Percentiles rank a stretch among this genome's conserved stretches.
Conservation (phyloP, 2,888 invertebrate species). For the Prosapia bicincta region DNA sequence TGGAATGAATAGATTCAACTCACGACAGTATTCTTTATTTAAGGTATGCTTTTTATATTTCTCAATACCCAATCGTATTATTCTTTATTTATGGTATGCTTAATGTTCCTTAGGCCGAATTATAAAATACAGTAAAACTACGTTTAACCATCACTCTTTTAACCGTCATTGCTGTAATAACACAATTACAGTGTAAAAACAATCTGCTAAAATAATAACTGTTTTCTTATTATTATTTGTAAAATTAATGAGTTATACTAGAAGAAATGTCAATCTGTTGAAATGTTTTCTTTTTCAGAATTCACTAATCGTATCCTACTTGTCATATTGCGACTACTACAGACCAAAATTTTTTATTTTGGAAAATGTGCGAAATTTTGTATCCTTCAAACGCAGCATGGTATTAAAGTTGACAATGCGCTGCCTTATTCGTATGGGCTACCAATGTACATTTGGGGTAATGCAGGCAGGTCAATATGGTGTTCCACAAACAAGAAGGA, state of each 20-base stretch:
- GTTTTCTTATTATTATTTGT: no score
- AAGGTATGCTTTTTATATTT: slow-evolving; percentile 50
- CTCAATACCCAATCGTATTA: neutral
- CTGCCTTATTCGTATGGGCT: slow-evolving; percentile 77
- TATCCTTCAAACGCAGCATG: slow-evolving; percentile 75
- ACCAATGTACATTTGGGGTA: slow-evolving; percentile 83
- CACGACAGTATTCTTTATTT: slow-evolving; percentile 76
- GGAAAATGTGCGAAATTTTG: slow-evolving; percentile 85
- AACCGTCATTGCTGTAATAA: no score
- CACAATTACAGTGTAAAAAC: no score
- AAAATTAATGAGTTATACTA: no score
- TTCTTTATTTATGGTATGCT: no score
- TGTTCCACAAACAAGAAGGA: slow-evolving; percentile 74
- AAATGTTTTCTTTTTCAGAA: slow-evolving; percentile 53
- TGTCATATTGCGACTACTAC: slow-evolving; percentile 83
- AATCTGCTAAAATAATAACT: no score
- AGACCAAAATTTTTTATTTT: slow-evolving; percentile 78
- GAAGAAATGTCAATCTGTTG: no score
- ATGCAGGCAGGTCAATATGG: slow-evolving; percentile 84
- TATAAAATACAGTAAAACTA: no score
- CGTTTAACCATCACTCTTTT: no score
- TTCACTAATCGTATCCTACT: slow-evolving; percentile 74
- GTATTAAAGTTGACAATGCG: slow-evolving; percentile 74
- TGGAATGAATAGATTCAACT: slow-evolving; percentile 85
- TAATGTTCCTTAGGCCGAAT: no score